A percentile compares a stretch with the other conserved stretches of the same genome.
Evolutionary conservation across 1,140 invertebrate species (phyloP).

Genomic region (Dinothrombium tinctorium): DNA sequence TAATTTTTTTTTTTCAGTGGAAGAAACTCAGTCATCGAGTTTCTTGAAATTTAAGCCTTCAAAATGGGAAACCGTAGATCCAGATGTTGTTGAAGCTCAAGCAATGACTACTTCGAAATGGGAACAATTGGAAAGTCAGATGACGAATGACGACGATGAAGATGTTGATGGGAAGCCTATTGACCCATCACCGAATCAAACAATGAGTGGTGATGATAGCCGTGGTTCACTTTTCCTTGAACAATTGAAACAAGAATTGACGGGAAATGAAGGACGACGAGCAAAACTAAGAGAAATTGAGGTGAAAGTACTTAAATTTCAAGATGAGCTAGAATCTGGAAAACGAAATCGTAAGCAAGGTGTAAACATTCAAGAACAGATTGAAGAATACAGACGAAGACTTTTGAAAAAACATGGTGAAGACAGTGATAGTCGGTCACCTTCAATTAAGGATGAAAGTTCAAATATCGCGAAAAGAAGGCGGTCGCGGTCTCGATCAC

Average conservation of each 20-base stretch:
- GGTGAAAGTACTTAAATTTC: constrained; percentile 70
- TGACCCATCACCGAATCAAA: constrained; percentile 1
- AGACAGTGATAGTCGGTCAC: too few species aligned
- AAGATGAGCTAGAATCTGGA: constrained; percentile 80
- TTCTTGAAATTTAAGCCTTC: constrained; percentile 41
- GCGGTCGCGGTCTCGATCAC: background rate
- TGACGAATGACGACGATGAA: constrained; percentile 18
- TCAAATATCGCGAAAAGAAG: background rate
- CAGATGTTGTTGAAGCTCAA: constrained; percentile 55
- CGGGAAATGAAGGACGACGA: constrained; percentile 39
- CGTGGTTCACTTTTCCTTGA: background rate
- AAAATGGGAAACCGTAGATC: constrained; percentile 86
- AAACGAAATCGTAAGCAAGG: constrained; percentile 42
- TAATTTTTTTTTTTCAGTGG: too few species aligned
- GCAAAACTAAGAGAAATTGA: constrained; percentile 73
- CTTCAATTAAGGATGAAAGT: too few species aligned
- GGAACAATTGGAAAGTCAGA: constrained; percentile 43
- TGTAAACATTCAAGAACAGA: constrained; percentile 52
- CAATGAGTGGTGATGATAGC: constrained; percentile 20
- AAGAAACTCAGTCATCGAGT: too few species aligned
- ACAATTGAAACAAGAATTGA: background rate
- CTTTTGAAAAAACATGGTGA: constrained; percentile 57
- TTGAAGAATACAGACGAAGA: constrained; percentile 73
- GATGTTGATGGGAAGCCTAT: constrained; percentile 23
- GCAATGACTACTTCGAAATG: constrained; percentile 71